Percentiles rank a stretch among this genome's conserved stretches.
Evolutionary conservation across 2,797 vertebrate species (phyloP).

Genomic region (Sebastes vulpes): DNA sequence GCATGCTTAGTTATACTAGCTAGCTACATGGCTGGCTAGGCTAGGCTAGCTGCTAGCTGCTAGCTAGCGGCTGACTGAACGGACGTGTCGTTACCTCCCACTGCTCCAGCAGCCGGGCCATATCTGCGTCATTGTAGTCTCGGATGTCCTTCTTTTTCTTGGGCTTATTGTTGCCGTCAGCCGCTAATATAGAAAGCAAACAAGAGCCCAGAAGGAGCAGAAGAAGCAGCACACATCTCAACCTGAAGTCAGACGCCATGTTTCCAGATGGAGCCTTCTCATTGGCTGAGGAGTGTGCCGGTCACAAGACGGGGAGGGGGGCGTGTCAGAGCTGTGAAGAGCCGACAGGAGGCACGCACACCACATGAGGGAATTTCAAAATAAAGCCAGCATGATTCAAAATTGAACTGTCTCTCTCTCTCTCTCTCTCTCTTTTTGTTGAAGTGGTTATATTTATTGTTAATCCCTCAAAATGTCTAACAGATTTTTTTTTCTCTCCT

Average conservation of each 20-base stretch:
- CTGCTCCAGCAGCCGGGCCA: slow-evolving; percentile 96
- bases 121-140: slow-evolving; percentile 97
- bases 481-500: too few species aligned
- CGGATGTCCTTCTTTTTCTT: slow-evolving; percentile 95
- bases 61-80: neutral
- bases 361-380: slow-evolving; percentile 33
- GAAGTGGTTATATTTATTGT: neutral
- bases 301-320: slow-evolving; percentile 45
- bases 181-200: slow-evolving; percentile 41
- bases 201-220: slow-evolving; percentile 67
- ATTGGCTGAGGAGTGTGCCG: slow-evolving; percentile 68
- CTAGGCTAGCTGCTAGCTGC: neutral
- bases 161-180: slow-evolving; percentile 60
- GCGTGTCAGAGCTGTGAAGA: neutral
- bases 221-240: slow-evolving; percentile 48
- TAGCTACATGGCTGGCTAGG: neutral
- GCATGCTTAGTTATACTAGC: neutral
- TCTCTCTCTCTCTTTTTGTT: neutral
- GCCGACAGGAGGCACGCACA: neutral
- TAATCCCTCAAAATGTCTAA: neutral
- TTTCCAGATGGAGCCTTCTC: slow-evolving; percentile 75
- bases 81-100: slow-evolving; percentile 90
- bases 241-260: slow-evolving; percentile 80
- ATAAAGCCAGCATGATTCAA: neutral
- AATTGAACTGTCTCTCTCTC: neutral